phyloP scores from a whole-genome alignment of 2,888 invertebrate species.

The Panopea generosa region DNA sequence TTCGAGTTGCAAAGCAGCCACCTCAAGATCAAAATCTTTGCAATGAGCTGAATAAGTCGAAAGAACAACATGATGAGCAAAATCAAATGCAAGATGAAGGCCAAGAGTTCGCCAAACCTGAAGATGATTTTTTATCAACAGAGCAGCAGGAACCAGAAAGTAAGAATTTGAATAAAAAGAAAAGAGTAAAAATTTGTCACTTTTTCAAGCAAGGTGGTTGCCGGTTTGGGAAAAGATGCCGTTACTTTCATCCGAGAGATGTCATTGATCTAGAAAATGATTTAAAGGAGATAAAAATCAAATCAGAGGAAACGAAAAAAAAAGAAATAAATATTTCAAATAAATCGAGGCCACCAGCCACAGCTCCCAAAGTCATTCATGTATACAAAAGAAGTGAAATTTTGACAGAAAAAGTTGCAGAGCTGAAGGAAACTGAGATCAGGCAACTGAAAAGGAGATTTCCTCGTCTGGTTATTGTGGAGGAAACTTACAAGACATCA shows the following conservation, averaged over 20 bases:
- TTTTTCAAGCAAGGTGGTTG: slow-evolving; percentile 71
- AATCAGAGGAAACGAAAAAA: background rate
- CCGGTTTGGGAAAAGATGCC: slow-evolving; percentile 69
- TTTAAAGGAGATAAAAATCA: background rate
- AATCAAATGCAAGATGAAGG: slow-evolving; percentile 46
- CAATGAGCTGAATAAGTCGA: slow-evolving; percentile 15
- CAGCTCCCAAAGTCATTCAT: slow-evolving; percentile 30
- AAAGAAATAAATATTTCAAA: background rate
- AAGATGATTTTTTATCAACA: background rate
- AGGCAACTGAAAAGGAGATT: slow-evolving; percentile 78
- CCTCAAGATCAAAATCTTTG: background rate
- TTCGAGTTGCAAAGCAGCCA: background rate
- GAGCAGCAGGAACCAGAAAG: background rate
- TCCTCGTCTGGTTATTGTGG: slow-evolving; percentile 65
- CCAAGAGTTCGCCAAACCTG: background rate
- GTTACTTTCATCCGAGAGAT: slow-evolving; percentile 64
- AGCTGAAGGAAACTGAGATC: slow-evolving; percentile 76
- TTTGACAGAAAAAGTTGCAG: slow-evolving; percentile 59
- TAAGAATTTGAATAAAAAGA: background rate
- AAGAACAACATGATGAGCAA: slow-evolving; percentile 19
- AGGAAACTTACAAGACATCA: slow-evolving; percentile 61
- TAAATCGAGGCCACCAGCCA: background rate
- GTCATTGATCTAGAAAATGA: background rate
- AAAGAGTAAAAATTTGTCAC: slow-evolving; percentile 23
- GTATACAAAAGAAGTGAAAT: slow-evolving; percentile 57